A percentile compares a stretch with the other conserved stretches of the same genome.
Evolutionary conservation across 2,113 vertebrate genomes (phyloP).

Genomic region (Pogona vitticeps): DNA sequence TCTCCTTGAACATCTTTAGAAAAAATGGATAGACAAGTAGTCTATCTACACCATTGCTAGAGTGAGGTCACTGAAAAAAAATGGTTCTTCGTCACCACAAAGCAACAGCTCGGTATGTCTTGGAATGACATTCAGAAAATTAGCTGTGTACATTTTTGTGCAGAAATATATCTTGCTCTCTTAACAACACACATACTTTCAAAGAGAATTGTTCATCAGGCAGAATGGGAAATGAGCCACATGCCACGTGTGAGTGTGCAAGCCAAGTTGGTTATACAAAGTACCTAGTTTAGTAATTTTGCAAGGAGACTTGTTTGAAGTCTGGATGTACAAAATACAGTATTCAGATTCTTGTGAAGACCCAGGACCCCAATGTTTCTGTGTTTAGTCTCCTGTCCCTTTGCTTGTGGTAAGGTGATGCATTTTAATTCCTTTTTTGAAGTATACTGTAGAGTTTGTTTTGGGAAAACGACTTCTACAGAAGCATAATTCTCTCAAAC

Average conservation of each 20-base stretch:
- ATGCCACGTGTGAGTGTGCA: neutral
- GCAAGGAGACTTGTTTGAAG: neutral
- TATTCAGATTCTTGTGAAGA: neutral
- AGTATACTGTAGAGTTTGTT: neutral
- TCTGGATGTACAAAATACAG: neutral
- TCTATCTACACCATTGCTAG: neutral
- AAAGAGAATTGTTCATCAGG: neutral
- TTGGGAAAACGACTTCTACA: neutral
- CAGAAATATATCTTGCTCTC: neutral
- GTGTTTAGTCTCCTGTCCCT: neutral
- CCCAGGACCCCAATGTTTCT: neutral
- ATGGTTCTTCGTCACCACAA: neutral
- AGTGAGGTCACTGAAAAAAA: neutral
- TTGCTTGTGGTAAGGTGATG: neutral
- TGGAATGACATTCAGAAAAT: neutral
- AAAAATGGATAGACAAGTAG: too few relatives aligned
- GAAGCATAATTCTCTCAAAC: neutral
- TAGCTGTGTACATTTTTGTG: neutral
- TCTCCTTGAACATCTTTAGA: too few relatives aligned
- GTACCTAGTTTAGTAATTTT: neutral
- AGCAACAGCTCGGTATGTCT: too few relatives aligned
- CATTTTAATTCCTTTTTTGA: neutral
- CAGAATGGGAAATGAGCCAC: neutral
- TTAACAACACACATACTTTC: neutral
- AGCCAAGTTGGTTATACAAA: neutral